A percentile compares a stretch with the other conserved stretches of the same genome.
Evolutionary conservation across 2,888 invertebrate genomes (phyloP).

Genomic region (Phlogophora meticulosa): DNA sequence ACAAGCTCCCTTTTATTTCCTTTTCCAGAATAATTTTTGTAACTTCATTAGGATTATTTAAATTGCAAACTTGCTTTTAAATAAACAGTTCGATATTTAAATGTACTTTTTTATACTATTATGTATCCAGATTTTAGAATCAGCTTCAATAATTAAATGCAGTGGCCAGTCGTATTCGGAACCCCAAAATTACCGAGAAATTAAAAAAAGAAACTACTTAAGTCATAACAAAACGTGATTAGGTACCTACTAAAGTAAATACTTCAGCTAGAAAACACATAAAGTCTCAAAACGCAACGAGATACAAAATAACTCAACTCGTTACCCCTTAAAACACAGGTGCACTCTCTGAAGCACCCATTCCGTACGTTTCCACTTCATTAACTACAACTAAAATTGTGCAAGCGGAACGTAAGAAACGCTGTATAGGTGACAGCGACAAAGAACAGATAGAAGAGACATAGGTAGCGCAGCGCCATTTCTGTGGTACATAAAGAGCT

Average conservation of each 20-base stretch:
- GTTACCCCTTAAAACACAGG: conserved; percentile 35
- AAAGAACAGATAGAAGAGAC: conserved; percentile 76
- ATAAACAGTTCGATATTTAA: conserved; percentile 47
- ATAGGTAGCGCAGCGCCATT: conserved; percentile 75
- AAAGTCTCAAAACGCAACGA: conserved; percentile 5
- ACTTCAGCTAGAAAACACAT: no score
- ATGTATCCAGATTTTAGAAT: background rate
- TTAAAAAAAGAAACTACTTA: no score
- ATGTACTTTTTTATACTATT: conserved; percentile 1
- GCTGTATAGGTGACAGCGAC: conserved; percentile 78
- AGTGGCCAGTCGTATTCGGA: no score
- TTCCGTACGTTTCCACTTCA: conserved; percentile 57
- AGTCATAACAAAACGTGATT: no score
- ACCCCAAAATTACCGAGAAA: no score
- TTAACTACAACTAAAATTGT: conserved; percentile 62
- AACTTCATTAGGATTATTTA: conserved; percentile 77
- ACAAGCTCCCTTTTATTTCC: conserved; percentile 75
- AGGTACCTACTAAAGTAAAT: no score
- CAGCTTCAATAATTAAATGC: no score
- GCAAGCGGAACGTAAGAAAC: conserved; percentile 62
- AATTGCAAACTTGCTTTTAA: conserved; percentile 62
- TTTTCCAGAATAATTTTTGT: conserved; percentile 77
- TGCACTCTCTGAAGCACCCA: conserved; percentile 34
- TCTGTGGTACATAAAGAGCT: conserved; percentile 80
- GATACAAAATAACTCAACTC: conserved; percentile 25